phyloP scores from a whole-genome alignment of 2,113 vertebrate genomes.

The Ailurus styani region DNA sequence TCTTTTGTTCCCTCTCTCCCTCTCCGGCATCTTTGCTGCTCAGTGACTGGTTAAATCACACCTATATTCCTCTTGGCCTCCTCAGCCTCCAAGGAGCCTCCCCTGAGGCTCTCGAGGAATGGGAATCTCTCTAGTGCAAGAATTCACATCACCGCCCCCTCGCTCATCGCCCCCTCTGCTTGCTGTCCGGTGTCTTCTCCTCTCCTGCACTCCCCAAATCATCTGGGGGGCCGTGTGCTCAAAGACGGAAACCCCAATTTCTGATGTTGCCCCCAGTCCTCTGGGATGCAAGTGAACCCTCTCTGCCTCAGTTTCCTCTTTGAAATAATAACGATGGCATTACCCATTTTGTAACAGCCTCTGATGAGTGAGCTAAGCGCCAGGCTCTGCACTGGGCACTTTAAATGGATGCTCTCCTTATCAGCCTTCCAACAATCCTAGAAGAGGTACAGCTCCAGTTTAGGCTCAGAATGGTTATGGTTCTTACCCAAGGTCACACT shows the following conservation, averaged over 20 bases:
- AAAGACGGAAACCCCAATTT: not conserved
- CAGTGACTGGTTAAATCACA: slow-evolving; percentile 34
- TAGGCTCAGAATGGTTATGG: not conserved
- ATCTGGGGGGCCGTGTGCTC: not conserved
- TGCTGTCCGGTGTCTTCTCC: not conserved
- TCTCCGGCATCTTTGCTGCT: not conserved
- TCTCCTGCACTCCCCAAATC: not conserved
- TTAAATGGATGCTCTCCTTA: not conserved
- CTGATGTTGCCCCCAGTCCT: not conserved
- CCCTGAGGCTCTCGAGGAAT: not conserved
- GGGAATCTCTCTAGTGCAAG: not conserved
- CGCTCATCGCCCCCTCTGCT: not conserved
- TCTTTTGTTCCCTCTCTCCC: slow-evolving; percentile 37
- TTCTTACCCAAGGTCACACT: not conserved
- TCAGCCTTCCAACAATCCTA: not conserved
- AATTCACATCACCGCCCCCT: not conserved
- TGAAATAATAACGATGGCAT: not conserved
- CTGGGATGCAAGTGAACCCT: not conserved
- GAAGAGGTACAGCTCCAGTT: not conserved
- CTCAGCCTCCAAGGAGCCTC: not conserved
- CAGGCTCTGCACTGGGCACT: not conserved
- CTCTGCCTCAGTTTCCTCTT: slow-evolving; percentile 13
- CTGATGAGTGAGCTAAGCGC: not conserved
- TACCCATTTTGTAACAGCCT: not conserved
- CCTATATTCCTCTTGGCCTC: not conserved